Conservation (phyloP, 2,888 invertebrate genomes). For the Gasteruption jaculator region DNA sequence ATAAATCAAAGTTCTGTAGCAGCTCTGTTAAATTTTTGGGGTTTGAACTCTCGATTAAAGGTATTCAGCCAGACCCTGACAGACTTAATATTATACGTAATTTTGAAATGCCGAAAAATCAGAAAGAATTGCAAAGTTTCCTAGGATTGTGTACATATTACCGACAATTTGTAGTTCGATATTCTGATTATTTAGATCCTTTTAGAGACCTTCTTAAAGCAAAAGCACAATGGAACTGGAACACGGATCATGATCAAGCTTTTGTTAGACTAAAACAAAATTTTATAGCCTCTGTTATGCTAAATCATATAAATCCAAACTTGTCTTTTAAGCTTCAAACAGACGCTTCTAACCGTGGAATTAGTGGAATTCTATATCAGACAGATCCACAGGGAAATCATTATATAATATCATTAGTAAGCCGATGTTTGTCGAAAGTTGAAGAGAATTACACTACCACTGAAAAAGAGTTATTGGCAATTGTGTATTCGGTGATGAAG, state of each 20-base stretch:
- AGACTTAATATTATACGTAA: constrained; percentile 22
- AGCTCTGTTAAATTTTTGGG: background rate
- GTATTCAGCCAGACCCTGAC: constrained; percentile 7
- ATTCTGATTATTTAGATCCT: constrained; percentile 14
- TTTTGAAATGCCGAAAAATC: constrained; percentile 23
- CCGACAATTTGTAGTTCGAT: constrained; percentile 14
- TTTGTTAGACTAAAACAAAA: constrained; percentile 21
- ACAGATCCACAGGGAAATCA: constrained; percentile 8
- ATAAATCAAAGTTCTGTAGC: constrained; percentile 24
- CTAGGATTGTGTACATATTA: constrained; percentile 19
- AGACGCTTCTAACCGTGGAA: constrained; percentile 21
- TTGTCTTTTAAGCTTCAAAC: constrained; percentile 22
- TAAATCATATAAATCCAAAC: constrained; percentile 17
- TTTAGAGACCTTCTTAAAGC: constrained; percentile 15
- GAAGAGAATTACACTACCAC: constrained; percentile 26
- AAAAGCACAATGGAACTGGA: constrained; percentile 18
- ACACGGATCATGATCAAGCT: constrained; percentile 14
- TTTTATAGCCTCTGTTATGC: constrained; percentile 16
- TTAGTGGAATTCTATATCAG: constrained; percentile 24
- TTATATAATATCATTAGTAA: constrained; percentile 25
- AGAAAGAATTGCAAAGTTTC: constrained; percentile 27
- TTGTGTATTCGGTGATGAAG: constrained; percentile 25
- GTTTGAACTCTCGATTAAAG: constrained; percentile 5
- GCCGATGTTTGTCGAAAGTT: constrained; percentile 21
- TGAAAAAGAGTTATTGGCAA: constrained; percentile 28